Evolutionary conservation across 2,113 vertebrate species (phyloP).

Genomic region (Alaudala cheleensis): DNA sequence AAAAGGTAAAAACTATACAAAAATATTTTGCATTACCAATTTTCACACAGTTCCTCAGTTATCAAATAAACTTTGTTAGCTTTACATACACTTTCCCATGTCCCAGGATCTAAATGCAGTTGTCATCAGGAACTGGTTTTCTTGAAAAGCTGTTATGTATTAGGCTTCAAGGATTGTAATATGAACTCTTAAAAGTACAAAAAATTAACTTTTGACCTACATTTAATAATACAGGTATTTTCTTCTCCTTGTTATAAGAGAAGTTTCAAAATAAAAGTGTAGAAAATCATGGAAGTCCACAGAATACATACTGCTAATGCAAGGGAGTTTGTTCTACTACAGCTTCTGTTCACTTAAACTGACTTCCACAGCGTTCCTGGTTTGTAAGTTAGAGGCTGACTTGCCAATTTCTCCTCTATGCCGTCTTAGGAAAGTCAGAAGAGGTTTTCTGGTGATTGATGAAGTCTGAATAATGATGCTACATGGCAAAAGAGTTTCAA

Average conservation of each 20-base stretch:
- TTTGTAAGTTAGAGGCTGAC: not conserved
- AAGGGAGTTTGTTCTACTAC: not conserved
- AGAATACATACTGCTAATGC: not conserved
- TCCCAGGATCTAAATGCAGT: not conserved
- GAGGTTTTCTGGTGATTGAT: not conserved
- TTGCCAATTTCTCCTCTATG: not conserved
- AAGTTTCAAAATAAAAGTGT: not conserved
- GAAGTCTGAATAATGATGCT: not conserved
- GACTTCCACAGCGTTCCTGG: not conserved
- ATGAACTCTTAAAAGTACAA: not conserved
- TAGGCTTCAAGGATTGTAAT: not conserved
- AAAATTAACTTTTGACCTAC: not conserved
- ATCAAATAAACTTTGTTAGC: not conserved
- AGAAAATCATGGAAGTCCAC: not conserved
- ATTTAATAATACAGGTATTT: not conserved
- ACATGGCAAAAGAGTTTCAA: not conserved
- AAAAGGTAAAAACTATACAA: not conserved
- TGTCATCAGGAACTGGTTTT: not conserved
- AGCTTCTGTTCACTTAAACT: not conserved
- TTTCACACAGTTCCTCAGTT: not conserved
- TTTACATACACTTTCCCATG: not conserved
- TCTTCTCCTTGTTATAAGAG: not conserved
- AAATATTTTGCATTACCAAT: not conserved
- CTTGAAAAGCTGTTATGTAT: not conserved
- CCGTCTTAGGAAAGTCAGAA: not conserved